Evolutionary conservation across 2,888 invertebrate genomes (phyloP), one percentile per base, ranked within the genome.

Genomic region (Hemistola chrysoprasaria): DNA sequence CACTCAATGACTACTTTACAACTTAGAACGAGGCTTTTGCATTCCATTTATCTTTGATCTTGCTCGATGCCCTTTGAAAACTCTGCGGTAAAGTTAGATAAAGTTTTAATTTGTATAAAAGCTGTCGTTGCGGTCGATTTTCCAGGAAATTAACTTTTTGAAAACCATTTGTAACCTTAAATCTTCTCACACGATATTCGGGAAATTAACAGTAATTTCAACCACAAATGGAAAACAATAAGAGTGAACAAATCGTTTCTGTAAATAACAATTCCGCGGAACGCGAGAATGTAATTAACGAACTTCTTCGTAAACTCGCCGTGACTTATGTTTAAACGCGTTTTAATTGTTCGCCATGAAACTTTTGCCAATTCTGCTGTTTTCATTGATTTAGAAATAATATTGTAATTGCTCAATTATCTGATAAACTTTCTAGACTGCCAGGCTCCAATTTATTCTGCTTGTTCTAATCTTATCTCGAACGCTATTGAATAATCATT

Each of bases 201-300:
- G 16, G 16, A 33, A 24, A 33, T 33, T 25, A 33, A 25, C 25
- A 25, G 16, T 22, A 3, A 6, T 20, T 33, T 16, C 16, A 8
- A 20, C 33, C 33, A 8, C 33, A 33, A 33, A 33, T 33, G 33
- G 24, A 33, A 33, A 33, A 33, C 33, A 33, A 33, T 33, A 29
- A 36, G 22, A 36, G 28, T n/a, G 9, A 31, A 31, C 31, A 31
- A 47, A 47, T 47, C 38, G 41, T 41, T 47, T 40, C 38, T 37
- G 37, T 31, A 39, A 50, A 44, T 25, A 50, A 9, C 46, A 32
- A 28, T 41, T 51, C 36, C 36, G 23, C 34, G 27, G 33, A 52
- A 52, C 52, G 52, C 52, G 43, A 52, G 45, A 47, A 48, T 40
- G 46, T 49, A 52, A 52, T 52, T 52, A 52, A 47, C 44, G 43